These are phyloP conservation scores for Eupithecia insigniata DNA, from an alignment of 2,888 invertebrate species.

Conservation along the genomic window DNA sequence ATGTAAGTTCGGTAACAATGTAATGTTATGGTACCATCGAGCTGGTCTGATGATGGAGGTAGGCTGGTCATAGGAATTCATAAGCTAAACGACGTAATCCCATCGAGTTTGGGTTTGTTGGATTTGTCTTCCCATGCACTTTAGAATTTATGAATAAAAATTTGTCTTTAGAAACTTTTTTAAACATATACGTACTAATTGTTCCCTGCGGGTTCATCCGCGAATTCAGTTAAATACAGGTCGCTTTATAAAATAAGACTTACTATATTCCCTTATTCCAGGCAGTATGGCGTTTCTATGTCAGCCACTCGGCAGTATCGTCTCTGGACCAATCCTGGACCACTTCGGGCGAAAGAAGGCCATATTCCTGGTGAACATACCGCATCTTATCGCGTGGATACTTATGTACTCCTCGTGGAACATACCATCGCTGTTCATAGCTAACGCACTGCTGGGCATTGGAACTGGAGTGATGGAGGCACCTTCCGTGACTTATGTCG, in stretches of 20 bases:
- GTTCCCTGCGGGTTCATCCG: too few relatives aligned
- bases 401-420: conserved; percentile 80
- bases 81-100: too few relatives aligned
- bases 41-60: too few relatives aligned
- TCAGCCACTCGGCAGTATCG: conserved; percentile 84
- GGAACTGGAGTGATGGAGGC: conserved; percentile 86
- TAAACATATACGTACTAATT: too few relatives aligned
- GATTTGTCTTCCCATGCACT: too few relatives aligned
- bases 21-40: too few relatives aligned
- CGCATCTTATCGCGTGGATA: conserved; percentile 84
- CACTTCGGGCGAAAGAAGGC: conserved; percentile 82
- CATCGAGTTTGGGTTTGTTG: too few relatives aligned
- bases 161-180: too few relatives aligned
- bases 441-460: conserved; percentile 81
- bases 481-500: conserved; percentile 85
- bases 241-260: not conserved
- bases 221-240: too few relatives aligned
- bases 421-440: conserved; percentile 76
- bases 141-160: too few relatives aligned
- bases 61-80: too few relatives aligned
- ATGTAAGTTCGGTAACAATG: too few relatives aligned
- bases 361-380: conserved; percentile 83
- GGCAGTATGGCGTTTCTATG: conserved; percentile 84
- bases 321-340: conserved; percentile 83
- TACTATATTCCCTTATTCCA: conserved; percentile 52